A percentile compares a stretch with the other conserved stretches of the same genome.
Evolutionary conservation across 2,797 vertebrate genomes (phyloP).

Genomic region (Ibycter americanus): DNA sequence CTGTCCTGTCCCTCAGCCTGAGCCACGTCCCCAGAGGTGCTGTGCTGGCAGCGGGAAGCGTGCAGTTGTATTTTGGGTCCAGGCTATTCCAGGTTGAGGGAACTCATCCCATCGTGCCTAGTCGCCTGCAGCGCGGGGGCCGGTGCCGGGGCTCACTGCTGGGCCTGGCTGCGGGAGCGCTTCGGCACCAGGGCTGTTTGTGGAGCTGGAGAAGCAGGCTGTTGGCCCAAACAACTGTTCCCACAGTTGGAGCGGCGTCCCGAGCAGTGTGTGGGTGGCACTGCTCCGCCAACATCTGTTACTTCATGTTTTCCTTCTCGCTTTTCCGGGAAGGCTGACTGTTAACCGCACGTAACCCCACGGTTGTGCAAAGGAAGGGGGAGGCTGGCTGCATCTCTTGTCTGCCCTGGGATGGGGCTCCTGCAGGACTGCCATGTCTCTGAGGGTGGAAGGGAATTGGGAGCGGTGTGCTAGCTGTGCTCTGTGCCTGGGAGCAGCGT

Average conservation of each 20-base stretch:
- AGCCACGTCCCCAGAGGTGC: not conserved
- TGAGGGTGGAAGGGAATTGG: not conserved
- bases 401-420: not conserved
- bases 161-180: not conserved
- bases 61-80: not conserved
- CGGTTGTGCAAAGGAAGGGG: slow-evolving; percentile 5
- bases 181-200: not conserved
- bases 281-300: slow-evolving; percentile 27
- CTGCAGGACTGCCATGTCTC: not conserved
- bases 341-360: slow-evolving; percentile 43
- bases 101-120: fast-evolving
- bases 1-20: not conserved
- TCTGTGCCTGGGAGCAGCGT: fast-evolving
- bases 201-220: not conserved
- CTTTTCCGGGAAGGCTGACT: slow-evolving; percentile 44
- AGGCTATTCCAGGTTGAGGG: not conserved
- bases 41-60: fast-evolving
- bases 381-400: not conserved
- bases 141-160: not conserved
- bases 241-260: slow-evolving; percentile 24
- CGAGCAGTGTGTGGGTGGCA: slow-evolving; percentile 38
- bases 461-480: not conserved
- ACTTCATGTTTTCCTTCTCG: slow-evolving; percentile 21
- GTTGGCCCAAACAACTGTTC: not conserved
- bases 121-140: not conserved